A percentile compares a stretch with the other conserved stretches of the same genome.
Evolutionary conservation across 1,140 invertebrate genomes (phyloP).

Genomic region (Procambarus virginalis): DNA sequence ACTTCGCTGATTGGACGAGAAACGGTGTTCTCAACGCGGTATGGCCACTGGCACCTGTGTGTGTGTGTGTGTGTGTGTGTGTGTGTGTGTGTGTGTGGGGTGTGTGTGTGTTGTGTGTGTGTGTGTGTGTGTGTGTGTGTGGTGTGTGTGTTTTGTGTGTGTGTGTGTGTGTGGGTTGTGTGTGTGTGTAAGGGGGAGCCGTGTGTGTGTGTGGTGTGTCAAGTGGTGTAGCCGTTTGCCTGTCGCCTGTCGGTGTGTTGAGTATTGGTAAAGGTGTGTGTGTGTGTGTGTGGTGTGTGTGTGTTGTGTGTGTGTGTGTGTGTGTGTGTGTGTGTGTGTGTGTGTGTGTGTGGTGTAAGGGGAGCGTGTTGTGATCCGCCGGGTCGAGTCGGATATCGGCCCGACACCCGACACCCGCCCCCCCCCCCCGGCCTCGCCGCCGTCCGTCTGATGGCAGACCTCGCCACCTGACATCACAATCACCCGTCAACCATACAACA

Average conservation of each 20-base stretch:
- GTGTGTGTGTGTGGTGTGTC: too few relatives aligned
- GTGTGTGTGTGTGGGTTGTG: conserved; percentile 22
- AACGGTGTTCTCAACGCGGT: too few relatives aligned
- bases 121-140: too few relatives aligned
- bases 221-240: not conserved
- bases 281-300: conserved; percentile 9
- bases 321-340: not conserved
- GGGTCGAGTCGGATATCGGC: conserved; percentile 9
- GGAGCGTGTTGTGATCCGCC: not conserved
- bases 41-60: too few relatives aligned
- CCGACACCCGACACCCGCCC: conserved; percentile 9
- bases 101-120: not conserved
- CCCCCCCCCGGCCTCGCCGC: not conserved
- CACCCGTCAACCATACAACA: not conserved
- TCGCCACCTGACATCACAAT: conserved; percentile 39
- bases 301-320: conserved; percentile 8
- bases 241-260: not conserved
- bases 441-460: not conserved
- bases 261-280: not conserved
- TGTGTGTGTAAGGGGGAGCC: too few relatives aligned
- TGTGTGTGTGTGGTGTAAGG: conserved; percentile 7
- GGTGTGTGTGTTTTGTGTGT: not conserved
- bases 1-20: too few relatives aligned
- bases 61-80: too few relatives aligned
- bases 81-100: too few relatives aligned